A percentile compares a stretch with the other conserved stretches of the same genome.
Conservation (phyloP, 2,113 vertebrate genomes). For the Amazona vittata region DNA sequence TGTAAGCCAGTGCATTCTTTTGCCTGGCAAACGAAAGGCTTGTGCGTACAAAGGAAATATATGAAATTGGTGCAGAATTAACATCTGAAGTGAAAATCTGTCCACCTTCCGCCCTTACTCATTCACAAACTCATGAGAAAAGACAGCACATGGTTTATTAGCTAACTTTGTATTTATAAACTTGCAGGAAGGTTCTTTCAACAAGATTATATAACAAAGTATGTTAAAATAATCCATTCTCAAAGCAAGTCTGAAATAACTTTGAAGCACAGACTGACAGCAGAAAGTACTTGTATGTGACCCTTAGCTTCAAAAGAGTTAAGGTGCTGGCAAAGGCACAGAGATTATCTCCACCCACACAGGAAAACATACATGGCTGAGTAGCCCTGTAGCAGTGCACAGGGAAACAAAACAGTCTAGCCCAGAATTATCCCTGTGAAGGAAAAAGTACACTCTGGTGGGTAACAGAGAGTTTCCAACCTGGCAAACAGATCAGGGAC, state of each 20-base stretch:
- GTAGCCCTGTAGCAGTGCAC: neutral
- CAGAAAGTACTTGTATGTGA: neutral
- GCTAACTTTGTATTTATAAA: slow-evolving; percentile 32
- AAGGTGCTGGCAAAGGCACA: slow-evolving; percentile 41
- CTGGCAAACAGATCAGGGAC: neutral
- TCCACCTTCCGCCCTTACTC: neutral
- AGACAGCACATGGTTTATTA: neutral
- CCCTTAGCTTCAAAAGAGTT: slow-evolving; percentile 59
- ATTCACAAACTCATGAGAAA: slow-evolving; percentile 41
- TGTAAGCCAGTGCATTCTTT: neutral
- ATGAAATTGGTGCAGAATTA: neutral
- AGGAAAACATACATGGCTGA: slow-evolving; percentile 17
- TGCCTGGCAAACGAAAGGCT: neutral
- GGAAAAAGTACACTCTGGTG: neutral
- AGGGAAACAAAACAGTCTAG: slow-evolving; percentile 14
- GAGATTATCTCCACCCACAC: slow-evolving; percentile 61
- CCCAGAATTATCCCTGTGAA: neutral
- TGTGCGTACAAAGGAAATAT: neutral
- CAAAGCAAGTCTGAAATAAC: slow-evolving; percentile 34
- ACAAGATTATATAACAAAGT: slow-evolving; percentile 7
- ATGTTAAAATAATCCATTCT: slow-evolving; percentile 51
- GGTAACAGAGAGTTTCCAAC: neutral
- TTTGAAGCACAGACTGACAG: slow-evolving; percentile 44
- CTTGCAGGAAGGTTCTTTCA: slow-evolving; percentile 36
- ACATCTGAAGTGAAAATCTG: slow-evolving; percentile 10